Evolutionary conservation across 2,113 vertebrate species (phyloP).

Genomic region (Podilymbus podiceps): DNA sequence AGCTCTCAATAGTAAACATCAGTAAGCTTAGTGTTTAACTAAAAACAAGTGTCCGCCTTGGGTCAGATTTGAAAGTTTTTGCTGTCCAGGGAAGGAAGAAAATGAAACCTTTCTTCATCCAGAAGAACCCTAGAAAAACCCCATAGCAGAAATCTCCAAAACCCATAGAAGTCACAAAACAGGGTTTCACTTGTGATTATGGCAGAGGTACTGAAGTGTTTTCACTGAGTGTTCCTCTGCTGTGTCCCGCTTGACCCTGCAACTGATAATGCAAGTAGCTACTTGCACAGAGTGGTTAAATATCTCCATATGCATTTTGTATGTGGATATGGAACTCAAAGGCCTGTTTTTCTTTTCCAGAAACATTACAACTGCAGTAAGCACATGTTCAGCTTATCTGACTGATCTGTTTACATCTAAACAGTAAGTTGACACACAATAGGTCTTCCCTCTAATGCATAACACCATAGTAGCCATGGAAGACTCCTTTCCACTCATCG

Average conservation of each 20-base stretch:
- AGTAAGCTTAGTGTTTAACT: neutral
- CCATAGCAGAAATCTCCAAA: neutral
- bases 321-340: neutral
- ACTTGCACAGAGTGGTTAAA: neutral
- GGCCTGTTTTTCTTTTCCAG: neutral
- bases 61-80: neutral
- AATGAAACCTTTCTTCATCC: neutral
- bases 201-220: neutral
- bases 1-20: neutral
- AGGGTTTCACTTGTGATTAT: neutral
- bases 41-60: neutral
- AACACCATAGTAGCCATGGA: rapidly evolving
- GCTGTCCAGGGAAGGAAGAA: neutral
- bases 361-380: neutral
- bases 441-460: neutral
- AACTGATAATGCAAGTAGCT: neutral
- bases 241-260: neutral
- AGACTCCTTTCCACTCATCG: neutral
- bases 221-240: neutral
- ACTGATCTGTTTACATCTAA: neutral
- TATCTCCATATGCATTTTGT: neutral
- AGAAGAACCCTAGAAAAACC: neutral
- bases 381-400: neutral
- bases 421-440: neutral
- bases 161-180: neutral